Conservation (phyloP, 1,140 invertebrate genomes). For the Danaus plexippus region DNA sequence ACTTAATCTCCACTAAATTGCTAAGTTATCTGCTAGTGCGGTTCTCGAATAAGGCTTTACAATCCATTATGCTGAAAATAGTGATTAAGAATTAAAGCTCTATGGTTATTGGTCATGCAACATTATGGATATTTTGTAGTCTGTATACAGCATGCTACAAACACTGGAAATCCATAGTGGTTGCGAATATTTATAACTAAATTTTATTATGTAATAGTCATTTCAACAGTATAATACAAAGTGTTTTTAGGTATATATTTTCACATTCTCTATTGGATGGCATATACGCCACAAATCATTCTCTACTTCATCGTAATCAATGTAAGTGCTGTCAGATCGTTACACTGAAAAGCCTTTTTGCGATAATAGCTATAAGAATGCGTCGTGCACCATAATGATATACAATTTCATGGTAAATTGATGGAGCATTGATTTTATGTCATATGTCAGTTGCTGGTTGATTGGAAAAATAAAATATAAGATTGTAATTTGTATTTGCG, state of each 20-base stretch:
- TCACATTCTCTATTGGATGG: no score
- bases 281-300: no score
- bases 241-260: no score
- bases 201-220: no score
- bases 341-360: constrained; percentile 12
- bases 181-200: no score
- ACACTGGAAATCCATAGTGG: no score
- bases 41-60: constrained; percentile 17
- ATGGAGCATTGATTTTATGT: constrained; percentile 15
- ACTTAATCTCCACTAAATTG: constrained; percentile 47
- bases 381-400: constrained; percentile 14
- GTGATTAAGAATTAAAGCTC: constrained; percentile 3
- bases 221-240: no score
- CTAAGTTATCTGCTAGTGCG: constrained; percentile 28
- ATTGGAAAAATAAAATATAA: constrained; percentile 6
- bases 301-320: neutral
- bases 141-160: no score
- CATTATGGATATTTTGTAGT: constrained; percentile 1
- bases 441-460: constrained; percentile 5
- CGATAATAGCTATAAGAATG: constrained; percentile 15
- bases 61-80: no score
- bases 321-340: constrained; percentile 7
- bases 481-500: neutral
- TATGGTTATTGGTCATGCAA: constrained; percentile 1
- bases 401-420: constrained; percentile 17